Evolutionary conservation across 2,797 vertebrate species (phyloP).

Genomic region (Phalloptychus januarius): DNA sequence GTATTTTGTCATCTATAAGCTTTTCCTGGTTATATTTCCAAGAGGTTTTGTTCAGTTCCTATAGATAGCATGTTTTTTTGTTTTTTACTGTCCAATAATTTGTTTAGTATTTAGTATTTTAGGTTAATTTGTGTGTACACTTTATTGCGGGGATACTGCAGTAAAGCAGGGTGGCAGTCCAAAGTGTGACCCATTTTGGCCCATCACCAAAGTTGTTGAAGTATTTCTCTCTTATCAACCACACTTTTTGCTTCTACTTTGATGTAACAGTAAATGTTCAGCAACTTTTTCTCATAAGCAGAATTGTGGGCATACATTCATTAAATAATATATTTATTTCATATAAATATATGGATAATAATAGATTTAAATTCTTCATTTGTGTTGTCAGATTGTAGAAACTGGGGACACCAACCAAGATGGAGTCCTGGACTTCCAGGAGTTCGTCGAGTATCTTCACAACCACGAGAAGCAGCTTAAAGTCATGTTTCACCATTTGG

Average conservation of each 20-base stretch:
- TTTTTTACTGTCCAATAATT: not conserved
- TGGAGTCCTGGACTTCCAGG: constrained; percentile 86
- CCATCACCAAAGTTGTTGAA: not conserved
- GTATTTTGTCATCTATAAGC: constrained; percentile 9
- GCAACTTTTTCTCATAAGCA: not conserved
- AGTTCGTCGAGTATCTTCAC: constrained; percentile 86
- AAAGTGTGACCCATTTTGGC: not conserved
- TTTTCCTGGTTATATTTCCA: not conserved
- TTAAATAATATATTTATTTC: too few relatives aligned
- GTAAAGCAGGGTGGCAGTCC: not conserved
- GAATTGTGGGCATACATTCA: not conserved
- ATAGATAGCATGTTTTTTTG: not conserved
- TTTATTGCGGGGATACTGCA: not conserved
- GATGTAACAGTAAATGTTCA: not conserved
- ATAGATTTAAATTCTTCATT: too few relatives aligned
- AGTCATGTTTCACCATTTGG: constrained; percentile 88
- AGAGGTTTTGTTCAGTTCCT: not conserved
- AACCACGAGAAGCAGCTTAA: constrained; percentile 85
- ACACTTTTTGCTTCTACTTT: not conserved
- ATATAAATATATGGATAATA: too few relatives aligned
- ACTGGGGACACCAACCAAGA: constrained; percentile 82
- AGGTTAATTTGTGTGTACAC: not conserved
- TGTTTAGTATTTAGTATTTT: not conserved
- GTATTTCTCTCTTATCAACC: not conserved
- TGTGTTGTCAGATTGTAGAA: constrained; percentile 78